Evolutionary conservation across 2,113 vertebrate species (phyloP), one percentile per base, ranked within the genome.

Genomic region (Oplegnathus fasciatus): DNA sequence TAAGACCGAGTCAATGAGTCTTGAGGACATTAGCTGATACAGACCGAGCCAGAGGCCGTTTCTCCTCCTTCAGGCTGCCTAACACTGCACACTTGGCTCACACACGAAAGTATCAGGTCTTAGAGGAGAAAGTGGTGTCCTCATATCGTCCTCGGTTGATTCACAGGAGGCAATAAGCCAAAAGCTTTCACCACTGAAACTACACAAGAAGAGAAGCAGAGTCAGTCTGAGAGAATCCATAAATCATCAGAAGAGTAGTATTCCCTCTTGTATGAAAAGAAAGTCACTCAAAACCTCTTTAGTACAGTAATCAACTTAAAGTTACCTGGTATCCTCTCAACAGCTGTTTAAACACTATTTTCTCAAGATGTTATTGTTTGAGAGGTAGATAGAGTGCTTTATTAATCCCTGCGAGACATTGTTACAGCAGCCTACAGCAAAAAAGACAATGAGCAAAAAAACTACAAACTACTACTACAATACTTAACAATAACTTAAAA

Each of bases 111-210:
- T 32, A 80, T 79, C 26, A 14, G 89, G 64, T 83, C 8, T 7
- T 66, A 75, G 37, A 10, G 48, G 72, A 52, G 86, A 52, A 7
- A 32, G 55, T 11, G 32, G 67, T 37, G 15, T 17, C 55, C 32
- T 92, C 86, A 85, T 50, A 7, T 24, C 54, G 74, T 89, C 82
- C 83, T 91, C 91, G 75, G 40, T 2, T 15, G 58, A 76, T 82
- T 91, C 83, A 85, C 10, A 40, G 85, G 95, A 96, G 91, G 96
- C 95, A 94, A 97, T 96, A 86, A 83, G 92, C 37, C 89, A 87
- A 94, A 95, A 74, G 55, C 28, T 44, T 46, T 76, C 70, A 54
- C 28, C 32, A 20, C 62, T 80, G 86, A 57, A 55, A 67, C 13
- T 46, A 58, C 14, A 86, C 13, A 58, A 67, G 30, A 61, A 32